These are phyloP conservation scores for Notodonta ziczac DNA, from an alignment of 2,888 invertebrate genomes.

Conservation along the genomic window DNA sequence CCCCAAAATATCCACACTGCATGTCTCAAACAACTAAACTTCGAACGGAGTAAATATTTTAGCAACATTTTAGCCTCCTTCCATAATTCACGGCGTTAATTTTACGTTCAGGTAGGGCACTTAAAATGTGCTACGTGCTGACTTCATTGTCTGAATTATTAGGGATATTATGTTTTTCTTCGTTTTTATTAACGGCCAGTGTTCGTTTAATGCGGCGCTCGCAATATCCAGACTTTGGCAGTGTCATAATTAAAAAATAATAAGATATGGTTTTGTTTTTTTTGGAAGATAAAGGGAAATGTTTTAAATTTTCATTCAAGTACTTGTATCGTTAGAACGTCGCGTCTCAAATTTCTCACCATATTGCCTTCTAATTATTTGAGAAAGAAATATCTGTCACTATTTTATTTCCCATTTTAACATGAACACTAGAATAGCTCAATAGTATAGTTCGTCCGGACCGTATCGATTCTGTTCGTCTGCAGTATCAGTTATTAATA, in stretches of 20 bases:
- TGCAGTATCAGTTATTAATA: background rate
- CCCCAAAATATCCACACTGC: background rate
- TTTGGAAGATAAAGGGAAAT: background rate
- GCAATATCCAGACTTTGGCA: background rate
- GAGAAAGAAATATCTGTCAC: no score
- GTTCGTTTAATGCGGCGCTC: conserved; percentile 5
- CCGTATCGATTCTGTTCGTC: no score
- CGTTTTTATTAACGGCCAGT: conserved; percentile 8
- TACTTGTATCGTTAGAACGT: no score
- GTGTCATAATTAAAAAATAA: background rate
- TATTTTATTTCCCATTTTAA: no score
- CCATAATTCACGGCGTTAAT: conserved; percentile 35
- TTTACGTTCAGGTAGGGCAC: conserved; percentile 36
- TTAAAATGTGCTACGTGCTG: conserved; percentile 26
- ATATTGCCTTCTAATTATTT: no score
- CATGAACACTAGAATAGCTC: no score
- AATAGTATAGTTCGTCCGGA: no score
- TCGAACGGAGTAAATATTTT: conserved; percentile 37
- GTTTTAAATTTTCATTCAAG: background rate
- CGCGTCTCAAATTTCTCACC: no score
- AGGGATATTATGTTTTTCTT: conserved; percentile 11
- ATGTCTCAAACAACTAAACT: conserved; percentile 7
- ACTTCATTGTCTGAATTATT: conserved; percentile 26
- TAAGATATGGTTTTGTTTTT: no score
- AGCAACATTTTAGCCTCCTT: conserved; percentile 36